A percentile compares a stretch with the other conserved stretches of the same genome.
phyloP scores from a whole-genome alignment of 2,113 vertebrate genomes.

The Macaca nemestrina region DNA sequence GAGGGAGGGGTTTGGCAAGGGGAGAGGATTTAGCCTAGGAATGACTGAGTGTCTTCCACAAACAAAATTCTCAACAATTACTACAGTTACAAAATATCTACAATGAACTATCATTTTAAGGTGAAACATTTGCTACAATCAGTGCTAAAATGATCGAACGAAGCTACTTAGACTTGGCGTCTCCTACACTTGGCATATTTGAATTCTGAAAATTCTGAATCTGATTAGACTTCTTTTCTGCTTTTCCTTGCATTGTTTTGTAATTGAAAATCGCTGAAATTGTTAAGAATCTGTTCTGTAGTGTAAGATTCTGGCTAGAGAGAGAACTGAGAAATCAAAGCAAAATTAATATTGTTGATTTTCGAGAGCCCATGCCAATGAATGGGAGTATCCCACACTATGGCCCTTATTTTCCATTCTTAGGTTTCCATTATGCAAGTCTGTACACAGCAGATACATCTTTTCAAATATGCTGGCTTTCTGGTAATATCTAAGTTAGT shows the following conservation, averaged over 20 bases:
- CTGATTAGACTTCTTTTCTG: background rate
- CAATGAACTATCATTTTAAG: background rate
- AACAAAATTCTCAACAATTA: background rate
- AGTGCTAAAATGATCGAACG: background rate
- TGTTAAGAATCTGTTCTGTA: background rate
- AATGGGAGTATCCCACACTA: background rate
- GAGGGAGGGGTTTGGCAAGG: rapidly evolving
- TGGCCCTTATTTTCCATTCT: background rate
- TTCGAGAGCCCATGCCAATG: background rate
- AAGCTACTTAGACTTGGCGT: background rate
- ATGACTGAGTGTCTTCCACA: background rate
- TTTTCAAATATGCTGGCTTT: background rate
- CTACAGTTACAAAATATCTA: background rate
- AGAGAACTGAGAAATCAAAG: background rate
- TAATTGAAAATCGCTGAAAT: background rate
- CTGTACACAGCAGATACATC: background rate
- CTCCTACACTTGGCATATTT: background rate
- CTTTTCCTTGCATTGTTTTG: background rate
- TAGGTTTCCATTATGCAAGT: background rate
- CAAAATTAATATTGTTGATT: background rate
- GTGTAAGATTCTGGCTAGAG: background rate
- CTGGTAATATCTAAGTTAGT: background rate
- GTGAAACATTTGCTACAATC: background rate
- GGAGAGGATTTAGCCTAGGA: background rate
- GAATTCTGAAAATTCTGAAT: slow-evolving; percentile 24